These are phyloP conservation scores for Cantharis flavilabris DNA, from an alignment of 2,888 invertebrate genomes.

Conservation along the genomic window DNA sequence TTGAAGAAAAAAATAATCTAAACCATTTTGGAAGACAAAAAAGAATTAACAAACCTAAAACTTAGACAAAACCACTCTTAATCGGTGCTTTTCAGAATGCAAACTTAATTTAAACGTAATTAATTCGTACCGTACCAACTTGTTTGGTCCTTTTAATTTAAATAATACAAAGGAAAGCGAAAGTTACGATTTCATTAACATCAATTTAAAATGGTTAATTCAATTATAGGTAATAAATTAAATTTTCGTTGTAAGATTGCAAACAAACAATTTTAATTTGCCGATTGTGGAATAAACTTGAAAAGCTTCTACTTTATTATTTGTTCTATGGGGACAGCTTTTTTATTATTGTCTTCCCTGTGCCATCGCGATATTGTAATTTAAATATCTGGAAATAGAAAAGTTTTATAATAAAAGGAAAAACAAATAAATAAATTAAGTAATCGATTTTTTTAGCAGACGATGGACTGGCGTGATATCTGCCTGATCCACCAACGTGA, in stretches of 20 bases:
- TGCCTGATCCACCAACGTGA: background rate
- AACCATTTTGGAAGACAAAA: background rate
- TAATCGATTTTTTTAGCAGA: background rate
- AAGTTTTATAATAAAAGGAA: background rate
- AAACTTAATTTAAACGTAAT: background rate
- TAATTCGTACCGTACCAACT: background rate
- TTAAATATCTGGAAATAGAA: background rate
- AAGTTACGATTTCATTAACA: background rate
- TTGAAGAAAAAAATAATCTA: background rate
- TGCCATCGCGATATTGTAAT: background rate
- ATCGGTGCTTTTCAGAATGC: background rate
- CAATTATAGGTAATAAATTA: background rate
- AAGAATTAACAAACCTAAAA: background rate
- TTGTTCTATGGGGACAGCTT: background rate
- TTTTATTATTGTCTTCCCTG: background rate
- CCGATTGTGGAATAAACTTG: background rate
- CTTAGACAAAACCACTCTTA: background rate
- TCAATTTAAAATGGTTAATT: background rate
- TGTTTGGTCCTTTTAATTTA: background rate
- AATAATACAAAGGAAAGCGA: conserved; percentile 3
- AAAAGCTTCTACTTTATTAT: background rate
- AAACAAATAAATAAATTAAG: background rate
- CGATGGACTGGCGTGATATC: background rate
- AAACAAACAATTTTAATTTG: background rate
- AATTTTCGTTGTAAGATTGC: background rate